Evolutionary conservation across 2,888 invertebrate genomes (phyloP).

Genomic region (Lasioglossum vierecki): DNA sequence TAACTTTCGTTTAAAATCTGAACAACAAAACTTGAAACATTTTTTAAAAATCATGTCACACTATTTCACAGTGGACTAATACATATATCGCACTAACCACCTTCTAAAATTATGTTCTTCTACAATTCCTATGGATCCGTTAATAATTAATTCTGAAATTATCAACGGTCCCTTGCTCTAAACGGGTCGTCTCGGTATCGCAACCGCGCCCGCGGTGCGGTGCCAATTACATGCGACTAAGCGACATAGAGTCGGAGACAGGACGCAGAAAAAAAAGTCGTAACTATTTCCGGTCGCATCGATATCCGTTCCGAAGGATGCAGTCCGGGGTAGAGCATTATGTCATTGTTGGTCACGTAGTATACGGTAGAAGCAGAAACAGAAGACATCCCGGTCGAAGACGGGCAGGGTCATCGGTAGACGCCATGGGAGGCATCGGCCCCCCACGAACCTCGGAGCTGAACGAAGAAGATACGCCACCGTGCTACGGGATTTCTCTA

Average conservation of each 20-base stretch:
- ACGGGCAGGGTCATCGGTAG: constrained; percentile 39
- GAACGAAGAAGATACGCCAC: constrained; percentile 54
- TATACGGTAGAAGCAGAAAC: constrained; percentile 44
- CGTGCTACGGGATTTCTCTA: constrained; percentile 74
- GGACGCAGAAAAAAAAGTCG: not conserved
- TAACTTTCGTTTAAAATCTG: too few species aligned
- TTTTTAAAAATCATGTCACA: too few species aligned
- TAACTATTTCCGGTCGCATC: constrained; percentile 40
- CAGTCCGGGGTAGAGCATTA: constrained; percentile 16
- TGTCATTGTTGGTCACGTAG: constrained; percentile 31
- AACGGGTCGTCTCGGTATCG: not conserved
- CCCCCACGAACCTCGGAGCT: constrained; percentile 73
- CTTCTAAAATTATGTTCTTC: not conserved
- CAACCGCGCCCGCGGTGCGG: too few species aligned
- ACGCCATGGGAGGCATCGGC: constrained; percentile 78
- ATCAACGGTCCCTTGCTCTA: not conserved
- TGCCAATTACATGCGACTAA: constrained; percentile 5
- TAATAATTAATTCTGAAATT: too few species aligned
- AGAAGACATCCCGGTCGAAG: constrained; percentile 55
- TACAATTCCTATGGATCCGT: too few species aligned
- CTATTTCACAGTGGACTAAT: not conserved
- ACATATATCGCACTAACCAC: not conserved
- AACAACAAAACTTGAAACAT: too few species aligned
- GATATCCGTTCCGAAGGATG: not conserved
- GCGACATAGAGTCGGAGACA: not conserved